Evolutionary conservation across 2,888 invertebrate species (phyloP).

Genomic region (Mesoligia furuncula): DNA sequence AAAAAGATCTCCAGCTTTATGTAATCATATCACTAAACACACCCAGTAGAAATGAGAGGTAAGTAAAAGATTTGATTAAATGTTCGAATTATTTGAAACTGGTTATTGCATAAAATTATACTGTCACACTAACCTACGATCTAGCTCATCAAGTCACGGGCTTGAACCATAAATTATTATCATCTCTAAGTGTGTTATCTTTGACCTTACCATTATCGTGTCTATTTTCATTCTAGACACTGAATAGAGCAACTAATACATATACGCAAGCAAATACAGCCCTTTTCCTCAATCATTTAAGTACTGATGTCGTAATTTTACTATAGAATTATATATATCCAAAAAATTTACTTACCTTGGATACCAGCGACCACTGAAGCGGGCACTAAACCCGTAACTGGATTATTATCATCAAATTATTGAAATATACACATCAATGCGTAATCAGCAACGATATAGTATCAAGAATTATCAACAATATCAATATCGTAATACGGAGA

Average conservation of each 20-base stretch:
- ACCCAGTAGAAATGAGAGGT: background rate
- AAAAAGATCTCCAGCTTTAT: background rate
- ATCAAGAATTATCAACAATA: conserved; percentile 70
- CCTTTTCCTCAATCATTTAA: background rate
- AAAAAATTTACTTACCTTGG: conserved; percentile 68
- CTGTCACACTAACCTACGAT: background rate
- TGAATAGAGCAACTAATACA: background rate
- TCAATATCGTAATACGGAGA: conserved; percentile 55
- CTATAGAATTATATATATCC: background rate
- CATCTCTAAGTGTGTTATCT: conserved; percentile 1
- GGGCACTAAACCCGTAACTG: conserved; percentile 73
- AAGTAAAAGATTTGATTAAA: background rate
- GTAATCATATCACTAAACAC: background rate
- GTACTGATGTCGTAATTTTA: background rate
- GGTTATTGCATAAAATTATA: background rate
- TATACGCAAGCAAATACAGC: background rate
- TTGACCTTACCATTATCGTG: conserved; percentile 22
- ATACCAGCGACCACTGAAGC: conserved; percentile 66
- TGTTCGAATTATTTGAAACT: background rate
- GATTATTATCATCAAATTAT: conserved; percentile 80
- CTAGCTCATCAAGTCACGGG: background rate
- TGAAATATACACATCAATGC: conserved; percentile 75
- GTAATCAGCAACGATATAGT: conserved; percentile 72
- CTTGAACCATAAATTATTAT: conserved; percentile 2
- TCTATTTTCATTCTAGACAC: conserved; percentile 2